Conservation (phyloP, 1,140 invertebrate genomes). For the Bombus confusus region DNA sequence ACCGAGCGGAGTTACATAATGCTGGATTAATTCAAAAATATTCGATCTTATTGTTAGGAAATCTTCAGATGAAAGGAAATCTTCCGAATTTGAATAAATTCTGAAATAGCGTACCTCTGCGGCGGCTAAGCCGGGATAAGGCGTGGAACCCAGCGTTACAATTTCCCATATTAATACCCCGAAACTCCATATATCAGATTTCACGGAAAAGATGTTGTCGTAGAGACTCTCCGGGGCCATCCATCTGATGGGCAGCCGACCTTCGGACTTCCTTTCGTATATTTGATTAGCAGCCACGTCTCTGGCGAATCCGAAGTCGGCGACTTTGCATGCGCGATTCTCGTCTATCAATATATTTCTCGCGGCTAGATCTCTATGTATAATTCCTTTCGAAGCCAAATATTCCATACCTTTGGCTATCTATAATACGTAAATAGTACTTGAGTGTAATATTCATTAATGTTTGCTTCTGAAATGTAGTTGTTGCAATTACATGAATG, state of each 20-base stretch:
- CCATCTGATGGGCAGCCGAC: slow-evolving; percentile 89
- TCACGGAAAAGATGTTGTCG: slow-evolving; percentile 94
- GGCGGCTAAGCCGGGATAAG: slow-evolving; percentile 93
- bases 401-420: slow-evolving; percentile 97
- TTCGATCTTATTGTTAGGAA: background rate
- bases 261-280: slow-evolving; percentile 96
- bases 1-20: too few relatives aligned
- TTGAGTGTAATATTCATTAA: background rate
- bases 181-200: slow-evolving; percentile 97
- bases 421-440: slow-evolving; percentile 53
- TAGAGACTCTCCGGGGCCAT: slow-evolving; percentile 97
- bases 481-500: background rate
- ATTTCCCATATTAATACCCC: slow-evolving; percentile 97
- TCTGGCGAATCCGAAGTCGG: slow-evolving; percentile 96
- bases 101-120: slow-evolving; percentile 85
- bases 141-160: slow-evolving; percentile 94
- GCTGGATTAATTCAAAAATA: background rate
- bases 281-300: slow-evolving; percentile 92
- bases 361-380: slow-evolving; percentile 95
- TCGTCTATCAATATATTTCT: slow-evolving; percentile 94
- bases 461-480: background rate
- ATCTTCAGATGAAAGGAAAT: background rate
- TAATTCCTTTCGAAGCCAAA: slow-evolving; percentile 93
- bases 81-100: background rate
- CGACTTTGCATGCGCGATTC: slow-evolving; percentile 95